phyloP scores from a whole-genome alignment of 1,140 invertebrate species.

The Araneus ventricosus region DNA sequence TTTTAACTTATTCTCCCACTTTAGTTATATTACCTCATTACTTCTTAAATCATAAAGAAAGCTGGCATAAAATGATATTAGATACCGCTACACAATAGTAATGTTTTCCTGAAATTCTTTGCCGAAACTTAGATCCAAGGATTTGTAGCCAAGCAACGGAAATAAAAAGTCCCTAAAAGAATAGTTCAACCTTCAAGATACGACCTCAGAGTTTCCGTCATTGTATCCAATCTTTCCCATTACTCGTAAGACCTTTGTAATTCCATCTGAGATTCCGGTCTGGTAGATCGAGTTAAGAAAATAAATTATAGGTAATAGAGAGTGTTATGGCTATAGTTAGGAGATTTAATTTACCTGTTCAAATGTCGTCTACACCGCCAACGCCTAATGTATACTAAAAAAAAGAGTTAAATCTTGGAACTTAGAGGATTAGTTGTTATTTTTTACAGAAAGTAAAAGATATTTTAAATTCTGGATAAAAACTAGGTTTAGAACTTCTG shows the following conservation, averaged over 20 bases:
- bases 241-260: conserved; percentile 39
- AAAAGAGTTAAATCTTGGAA: neutral
- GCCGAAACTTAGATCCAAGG: conserved; percentile 8
- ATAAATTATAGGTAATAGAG: conserved; percentile 48
- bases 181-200: neutral
- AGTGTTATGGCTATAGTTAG: neutral
- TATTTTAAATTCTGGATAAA: no score
- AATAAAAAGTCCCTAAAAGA: conserved; percentile 37
- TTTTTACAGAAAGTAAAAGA: no score
- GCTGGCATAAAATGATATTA: neutral
- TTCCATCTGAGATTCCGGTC: conserved; percentile 30
- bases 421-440: neutral
- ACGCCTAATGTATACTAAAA: neutral
- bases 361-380: neutral
- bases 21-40: neutral
- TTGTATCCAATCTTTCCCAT: conserved; percentile 40
- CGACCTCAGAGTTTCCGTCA: neutral
- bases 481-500: no score
- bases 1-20: neutral
- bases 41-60: neutral
- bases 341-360: conserved; percentile 29
- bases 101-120: neutral
- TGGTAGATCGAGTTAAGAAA: conserved; percentile 30
- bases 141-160: conserved; percentile 54
- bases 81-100: neutral